A percentile compares a stretch with the other conserved stretches of the same genome.
Evolutionary conservation across 1,140 invertebrate species (phyloP).

Genomic region (Tachypleus tridentatus): DNA sequence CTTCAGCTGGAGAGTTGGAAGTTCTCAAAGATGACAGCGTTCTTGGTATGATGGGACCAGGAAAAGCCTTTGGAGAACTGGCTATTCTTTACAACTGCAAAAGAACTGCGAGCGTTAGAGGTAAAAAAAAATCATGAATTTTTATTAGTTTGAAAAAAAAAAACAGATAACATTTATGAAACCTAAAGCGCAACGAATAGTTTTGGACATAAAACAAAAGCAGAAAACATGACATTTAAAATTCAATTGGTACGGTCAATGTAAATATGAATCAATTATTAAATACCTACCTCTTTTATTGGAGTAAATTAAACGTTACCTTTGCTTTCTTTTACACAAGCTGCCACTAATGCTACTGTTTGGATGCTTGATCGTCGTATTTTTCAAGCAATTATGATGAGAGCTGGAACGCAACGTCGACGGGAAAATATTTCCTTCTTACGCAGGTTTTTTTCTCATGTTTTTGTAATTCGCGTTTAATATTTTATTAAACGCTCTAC

Average conservation of each 20-base stretch:
- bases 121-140: conserved; percentile 33
- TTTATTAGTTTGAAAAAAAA: not conserved
- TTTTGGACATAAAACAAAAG: not conserved
- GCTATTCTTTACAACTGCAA: conserved; percentile 99
- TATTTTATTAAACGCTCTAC: too few species aligned
- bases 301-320: conserved; percentile 3
- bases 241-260: conserved; percentile 4
- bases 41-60: conserved; percentile 81
- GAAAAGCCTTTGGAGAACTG: conserved; percentile 95
- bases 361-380: conserved; percentile 97
- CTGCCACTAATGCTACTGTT: conserved; percentile 82
- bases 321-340: conserved; percentile 36
- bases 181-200: too few species aligned
- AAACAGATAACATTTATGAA: too few species aligned
- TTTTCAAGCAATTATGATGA: conserved; percentile 99
- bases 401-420: conserved; percentile 86
- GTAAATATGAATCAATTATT: conserved; percentile 10
- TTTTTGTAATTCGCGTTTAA: too few species aligned
- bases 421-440: conserved; percentile 96
- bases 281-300: too few species aligned
- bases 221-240: not conserved
- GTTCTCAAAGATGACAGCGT: conserved; percentile 90
- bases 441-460: conserved; percentile 57
- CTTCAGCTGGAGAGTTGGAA: conserved; percentile 88
- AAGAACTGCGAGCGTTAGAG: conserved; percentile 91